Conservation (phyloP, 2,888 invertebrate genomes). For the Aspidapion aeneum region DNA sequence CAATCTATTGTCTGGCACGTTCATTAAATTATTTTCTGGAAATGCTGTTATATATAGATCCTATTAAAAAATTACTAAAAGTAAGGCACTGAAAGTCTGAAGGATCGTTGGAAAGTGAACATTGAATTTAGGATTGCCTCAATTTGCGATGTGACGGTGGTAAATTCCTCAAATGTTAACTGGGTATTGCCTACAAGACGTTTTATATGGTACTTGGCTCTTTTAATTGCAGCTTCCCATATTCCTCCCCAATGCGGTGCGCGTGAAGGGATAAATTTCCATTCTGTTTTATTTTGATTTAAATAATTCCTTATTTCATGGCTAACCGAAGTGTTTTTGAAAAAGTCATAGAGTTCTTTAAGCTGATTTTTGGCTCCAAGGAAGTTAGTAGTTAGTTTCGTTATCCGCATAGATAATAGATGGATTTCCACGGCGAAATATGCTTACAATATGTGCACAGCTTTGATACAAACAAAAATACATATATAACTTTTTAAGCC, state of each 20-base stretch:
- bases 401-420: conserved; percentile 11
- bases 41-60: conserved; percentile 1
- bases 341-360: conserved; percentile 10
- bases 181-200: conserved; percentile 4
- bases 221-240: conserved; percentile 11
- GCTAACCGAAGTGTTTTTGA: neutral
- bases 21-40: conserved; percentile 4
- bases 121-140: conserved; percentile 12
- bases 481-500: conserved; percentile 15
- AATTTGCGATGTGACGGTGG: conserved; percentile 6
- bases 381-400: neutral
- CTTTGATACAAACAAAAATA: conserved; percentile 17
- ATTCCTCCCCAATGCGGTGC: conserved; percentile 11
- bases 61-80: conserved; percentile 12
- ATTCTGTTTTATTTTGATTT: neutral
- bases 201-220: conserved; percentile 2
- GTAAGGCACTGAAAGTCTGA: conserved; percentile 2
- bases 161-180: conserved; percentile 12
- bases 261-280: conserved; percentile 11
- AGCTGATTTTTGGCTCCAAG: conserved; percentile 8
- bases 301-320: neutral
- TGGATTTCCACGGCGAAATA: conserved; percentile 16
- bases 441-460: conserved; percentile 19
- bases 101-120: conserved; percentile 5
- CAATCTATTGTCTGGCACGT: conserved; percentile 3